Percentiles rank a stretch among this genome's conserved stretches.
These are phyloP conservation scores for Coregonus sp. DNA, from an alignment of 2,797 vertebrate genomes.

Conservation along the genomic window DNA sequence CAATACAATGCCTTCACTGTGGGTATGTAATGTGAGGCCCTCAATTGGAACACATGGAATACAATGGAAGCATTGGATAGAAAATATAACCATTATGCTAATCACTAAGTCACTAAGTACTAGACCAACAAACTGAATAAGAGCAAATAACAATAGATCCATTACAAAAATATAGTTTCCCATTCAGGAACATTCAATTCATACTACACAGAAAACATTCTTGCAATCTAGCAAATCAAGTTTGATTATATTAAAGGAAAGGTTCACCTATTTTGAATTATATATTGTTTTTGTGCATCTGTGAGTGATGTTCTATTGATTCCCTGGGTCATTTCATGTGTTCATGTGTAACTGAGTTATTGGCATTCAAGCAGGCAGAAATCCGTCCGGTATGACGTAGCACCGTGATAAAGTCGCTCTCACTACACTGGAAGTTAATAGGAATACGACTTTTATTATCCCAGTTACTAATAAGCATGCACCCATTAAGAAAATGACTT, in stretches of 20 bases:
- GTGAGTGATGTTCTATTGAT: no score
- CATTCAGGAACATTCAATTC: background rate
- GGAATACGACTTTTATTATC: no score
- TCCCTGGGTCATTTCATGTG: no score
- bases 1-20: conserved; percentile 75
- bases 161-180: background rate
- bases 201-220: background rate
- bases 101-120: conserved; percentile 46
- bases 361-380: no score
- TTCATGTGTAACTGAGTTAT: no score
- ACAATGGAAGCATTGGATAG: conserved; percentile 69
- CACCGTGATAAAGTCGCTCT: no score
- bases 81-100: conserved; percentile 54
- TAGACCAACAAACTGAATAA: conserved; percentile 28
- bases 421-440: no score
- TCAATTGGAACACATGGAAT: conserved; percentile 58
- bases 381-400: no score
- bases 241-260: background rate
- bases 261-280: no score
- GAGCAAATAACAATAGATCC: conserved; percentile 10
- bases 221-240: background rate
- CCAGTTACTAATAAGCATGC: no score
- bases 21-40: conserved; percentile 67
- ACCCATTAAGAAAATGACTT: no score
- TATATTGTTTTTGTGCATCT: no score